These are phyloP conservation scores for Bryconaethiops microstoma DNA, from an alignment of 2,797 vertebrate species.

Conservation along the genomic window DNA sequence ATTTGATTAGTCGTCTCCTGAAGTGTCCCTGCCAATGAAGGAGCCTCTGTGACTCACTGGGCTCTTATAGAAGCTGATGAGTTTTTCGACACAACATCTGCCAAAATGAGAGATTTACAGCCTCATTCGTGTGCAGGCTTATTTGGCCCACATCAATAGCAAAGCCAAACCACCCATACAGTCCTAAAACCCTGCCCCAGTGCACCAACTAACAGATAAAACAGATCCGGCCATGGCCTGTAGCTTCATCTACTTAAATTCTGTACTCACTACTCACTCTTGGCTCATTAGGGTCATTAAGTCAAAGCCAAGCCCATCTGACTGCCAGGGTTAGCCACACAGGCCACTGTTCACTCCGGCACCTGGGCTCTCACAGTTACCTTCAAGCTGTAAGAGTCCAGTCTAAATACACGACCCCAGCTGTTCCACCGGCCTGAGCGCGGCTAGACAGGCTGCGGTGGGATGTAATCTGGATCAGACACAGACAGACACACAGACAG, in stretches of 20 bases:
- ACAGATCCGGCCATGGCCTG: not conserved
- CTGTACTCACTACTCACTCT: not conserved
- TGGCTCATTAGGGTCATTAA: slow-evolving; percentile 11
- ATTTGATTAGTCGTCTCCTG: slow-evolving; percentile 17
- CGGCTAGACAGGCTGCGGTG: slow-evolving; percentile 10
- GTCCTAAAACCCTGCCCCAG: not conserved
- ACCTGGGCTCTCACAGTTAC: slow-evolving; percentile 16
- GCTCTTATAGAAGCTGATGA: slow-evolving; percentile 13
- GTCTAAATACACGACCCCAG: slow-evolving; percentile 17
- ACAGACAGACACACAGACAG: not conserved
- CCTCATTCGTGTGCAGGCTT: not conserved
- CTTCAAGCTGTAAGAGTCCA: slow-evolving; percentile 2
- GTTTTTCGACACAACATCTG: slow-evolving; percentile 7
- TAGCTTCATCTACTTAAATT: not conserved
- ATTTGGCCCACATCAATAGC: not conserved
- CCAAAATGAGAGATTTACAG: slow-evolving; percentile 28
- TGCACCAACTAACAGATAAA: slow-evolving; percentile 18
- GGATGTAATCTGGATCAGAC: not conserved
- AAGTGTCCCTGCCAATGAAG: slow-evolving; percentile 27
- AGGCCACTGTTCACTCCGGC: not conserved
- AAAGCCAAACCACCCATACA: not conserved
- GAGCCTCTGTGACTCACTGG: slow-evolving; percentile 33
- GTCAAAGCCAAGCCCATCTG: not conserved
- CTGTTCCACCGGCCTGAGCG: not conserved
- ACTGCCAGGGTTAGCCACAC: not conserved